Evolutionary conservation across 30 jellyfish, hydroid and myxozoan species (phyloP).

Genomic region (Catostylus mosaicus): DNA sequence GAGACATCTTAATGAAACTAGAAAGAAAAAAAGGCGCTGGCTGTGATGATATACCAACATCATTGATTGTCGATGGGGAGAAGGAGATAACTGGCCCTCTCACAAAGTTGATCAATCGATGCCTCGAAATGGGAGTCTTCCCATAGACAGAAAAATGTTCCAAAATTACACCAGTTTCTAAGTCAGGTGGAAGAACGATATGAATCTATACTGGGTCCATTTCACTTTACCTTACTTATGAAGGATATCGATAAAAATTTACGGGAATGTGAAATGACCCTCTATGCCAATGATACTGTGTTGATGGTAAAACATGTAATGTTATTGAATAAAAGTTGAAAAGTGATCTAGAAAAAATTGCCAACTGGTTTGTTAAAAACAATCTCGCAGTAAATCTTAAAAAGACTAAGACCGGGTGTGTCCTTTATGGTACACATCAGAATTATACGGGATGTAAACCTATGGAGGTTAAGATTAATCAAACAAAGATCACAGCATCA

Average conservation of each 20-base stretch:
- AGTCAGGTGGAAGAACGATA: slow-evolving; percentile 68
- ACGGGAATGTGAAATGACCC: slow-evolving; percentile 40
- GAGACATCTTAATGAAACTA: no score
- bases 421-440: slow-evolving; percentile 36
- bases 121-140: no score
- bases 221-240: slow-evolving; percentile 29
- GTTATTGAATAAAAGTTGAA: slow-evolving; percentile 15
- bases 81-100: no score
- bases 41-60: no score
- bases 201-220: slow-evolving; percentile 55
- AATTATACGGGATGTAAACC: slow-evolving; percentile 29
- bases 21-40: no score
- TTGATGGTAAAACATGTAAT: slow-evolving; percentile 34
- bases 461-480: slow-evolving; percentile 41
- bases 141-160: no score
- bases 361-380: slow-evolving; percentile 45
- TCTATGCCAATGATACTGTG: slow-evolving; percentile 74
- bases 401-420: slow-evolving; percentile 45
- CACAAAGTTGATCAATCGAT: no score
- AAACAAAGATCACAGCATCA: slow-evolving; percentile 41
- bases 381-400: slow-evolving; percentile 18
- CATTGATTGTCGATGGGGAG: no score
- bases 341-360: slow-evolving; percentile 20
- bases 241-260: slow-evolving; percentile 40
- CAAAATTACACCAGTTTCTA: no score